Base-by-base conservation (phyloP, 2,113 vertebrate genomes). In the Poeciliopsis prolifica region DNA sequence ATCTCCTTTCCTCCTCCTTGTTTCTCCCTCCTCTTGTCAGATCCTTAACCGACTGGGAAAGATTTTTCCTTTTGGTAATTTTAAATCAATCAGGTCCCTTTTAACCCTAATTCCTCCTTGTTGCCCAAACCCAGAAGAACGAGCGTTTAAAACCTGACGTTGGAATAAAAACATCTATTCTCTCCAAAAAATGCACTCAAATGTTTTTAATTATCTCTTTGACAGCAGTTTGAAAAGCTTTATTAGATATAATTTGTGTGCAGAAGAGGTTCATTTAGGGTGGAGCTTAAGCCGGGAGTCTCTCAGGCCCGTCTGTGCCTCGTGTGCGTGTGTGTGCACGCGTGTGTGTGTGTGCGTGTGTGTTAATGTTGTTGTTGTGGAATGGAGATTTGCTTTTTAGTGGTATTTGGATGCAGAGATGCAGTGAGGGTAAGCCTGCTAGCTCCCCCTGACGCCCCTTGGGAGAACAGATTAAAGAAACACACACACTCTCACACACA, bases 311-410 rank as follows among this genome's bases (percentile, higher is more conserved):
- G 51, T 74, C 58, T 71, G 51, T 10, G 51, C 24, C 77, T 80
- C 22, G 29, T 29, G 73, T 79, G 76, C 78, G 40, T 72, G 72
- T 78, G 51, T 71, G 35, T 58, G 31, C 68, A 40, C 72, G 6
- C 71, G 44, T 35, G 29, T 37, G 80, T 78, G 42, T 60, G 74
- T 74, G 48, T 54, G 60, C 51, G 30, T 40, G 80, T 76, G 44
- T 61, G 75, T 74, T 69, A 76, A 77, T 77, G 67, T 76, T 77
- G 26, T 72, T 85, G 78, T 82, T 88, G 87, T 94, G 90, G 91
- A 93, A 91, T 92, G 87, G 88, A 87, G 89, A 88, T 92, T 92
- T 85, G 84, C 89, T 92, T 95, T 93, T 92, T 84, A 88, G 91
- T 87, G 86, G 91, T 89, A 89, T 95, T 93, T 94, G 87, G 87